phyloP scores from a whole-genome alignment of 2,113 vertebrate species.

The Sorex araneus region DNA sequence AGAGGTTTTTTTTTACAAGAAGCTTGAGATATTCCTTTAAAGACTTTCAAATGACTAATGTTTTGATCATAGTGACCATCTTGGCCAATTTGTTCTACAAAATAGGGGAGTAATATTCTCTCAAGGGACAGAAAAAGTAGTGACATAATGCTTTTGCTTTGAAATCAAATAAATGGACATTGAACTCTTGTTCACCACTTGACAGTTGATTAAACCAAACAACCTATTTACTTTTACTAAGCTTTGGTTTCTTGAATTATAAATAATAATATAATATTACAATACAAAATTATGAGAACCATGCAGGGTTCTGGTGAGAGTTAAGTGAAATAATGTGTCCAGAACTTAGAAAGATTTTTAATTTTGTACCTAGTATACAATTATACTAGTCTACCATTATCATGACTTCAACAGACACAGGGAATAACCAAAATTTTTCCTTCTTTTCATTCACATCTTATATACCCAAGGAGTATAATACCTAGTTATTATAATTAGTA shows the following conservation, averaged over 20 bases:
- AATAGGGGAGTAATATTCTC: not conserved
- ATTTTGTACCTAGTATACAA: not conserved
- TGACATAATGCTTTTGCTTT: not conserved
- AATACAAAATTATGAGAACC: not conserved
- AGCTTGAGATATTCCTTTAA: conserved; percentile 34
- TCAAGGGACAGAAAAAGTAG: not conserved
- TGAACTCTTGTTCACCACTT: not conserved
- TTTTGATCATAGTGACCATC: too few relatives aligned
- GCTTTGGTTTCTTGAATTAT: conserved; percentile 7
- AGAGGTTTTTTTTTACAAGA: conserved; percentile 28
- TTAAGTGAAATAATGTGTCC: not conserved
- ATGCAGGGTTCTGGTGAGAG: conserved; percentile 17
- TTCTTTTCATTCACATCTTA: not conserved
- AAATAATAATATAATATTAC: not conserved
- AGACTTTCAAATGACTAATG: not conserved
- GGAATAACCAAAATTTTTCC: not conserved
- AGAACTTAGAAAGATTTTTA: not conserved
- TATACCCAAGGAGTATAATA: not conserved
- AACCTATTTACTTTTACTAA: not conserved
- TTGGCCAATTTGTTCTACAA: not conserved
- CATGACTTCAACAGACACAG: not conserved
- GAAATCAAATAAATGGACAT: not conserved
- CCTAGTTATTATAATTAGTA: not conserved
- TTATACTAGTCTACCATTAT: not conserved
- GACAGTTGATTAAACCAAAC: not conserved